These are phyloP conservation scores for Rallus limicola DNA, from an alignment of 2,113 vertebrate species.

Conservation along the genomic window DNA sequence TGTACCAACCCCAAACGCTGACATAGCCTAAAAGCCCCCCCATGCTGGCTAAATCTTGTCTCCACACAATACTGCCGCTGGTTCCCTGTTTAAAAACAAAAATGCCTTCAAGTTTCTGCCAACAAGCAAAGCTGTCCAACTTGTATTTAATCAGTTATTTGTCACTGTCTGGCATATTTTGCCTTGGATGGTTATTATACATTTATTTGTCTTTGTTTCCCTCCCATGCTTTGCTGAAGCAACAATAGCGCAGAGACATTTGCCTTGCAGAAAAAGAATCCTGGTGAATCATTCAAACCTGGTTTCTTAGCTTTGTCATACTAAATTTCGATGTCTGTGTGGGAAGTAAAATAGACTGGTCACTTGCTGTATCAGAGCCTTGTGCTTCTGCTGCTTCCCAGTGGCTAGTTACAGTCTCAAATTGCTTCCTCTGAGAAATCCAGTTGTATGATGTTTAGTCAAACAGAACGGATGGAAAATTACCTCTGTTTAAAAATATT, in stretches of 20 bases:
- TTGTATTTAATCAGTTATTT: constrained; percentile 63
- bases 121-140: not conserved
- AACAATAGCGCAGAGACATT: not conserved
- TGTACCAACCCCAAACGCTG: not conserved
- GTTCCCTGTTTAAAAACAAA: not conserved
- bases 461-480: not conserved
- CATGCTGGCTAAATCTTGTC: not conserved
- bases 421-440: not conserved
- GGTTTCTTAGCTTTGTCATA: not conserved
- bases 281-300: not conserved
- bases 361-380: not conserved
- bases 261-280: not conserved
- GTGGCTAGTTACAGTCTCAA: not conserved
- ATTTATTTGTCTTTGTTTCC: constrained; percentile 3
- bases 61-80: not conserved
- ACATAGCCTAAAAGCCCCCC: not conserved
- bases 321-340: not conserved
- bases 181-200: not conserved
- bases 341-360: not conserved
- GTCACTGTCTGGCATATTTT: constrained; percentile 6
- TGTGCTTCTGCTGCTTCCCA: not conserved
- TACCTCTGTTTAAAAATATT: not conserved
- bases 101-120: constrained; percentile 12
- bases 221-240: not conserved
- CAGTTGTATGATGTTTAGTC: not conserved